These are phyloP conservation scores for Dinocampus coccinellae DNA, from an alignment of 2,888 invertebrate genomes.

Conservation along the genomic window DNA sequence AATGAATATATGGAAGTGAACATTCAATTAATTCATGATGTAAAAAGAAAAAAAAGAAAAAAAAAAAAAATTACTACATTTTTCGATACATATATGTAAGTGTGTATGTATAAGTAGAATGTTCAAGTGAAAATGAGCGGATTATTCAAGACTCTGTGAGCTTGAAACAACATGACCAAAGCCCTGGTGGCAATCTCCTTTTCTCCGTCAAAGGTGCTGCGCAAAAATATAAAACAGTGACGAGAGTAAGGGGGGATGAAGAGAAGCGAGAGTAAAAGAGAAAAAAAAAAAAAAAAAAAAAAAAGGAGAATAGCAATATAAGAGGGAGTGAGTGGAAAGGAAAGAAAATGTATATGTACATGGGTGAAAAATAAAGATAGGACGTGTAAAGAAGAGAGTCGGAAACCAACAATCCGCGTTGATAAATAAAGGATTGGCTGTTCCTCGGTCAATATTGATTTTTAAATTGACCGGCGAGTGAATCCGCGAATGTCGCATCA, in stretches of 20 bases:
- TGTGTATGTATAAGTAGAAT: neutral
- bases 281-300: neutral
- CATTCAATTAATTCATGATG: no score
- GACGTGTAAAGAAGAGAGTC: neutral
- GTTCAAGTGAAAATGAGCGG: slow-evolving; percentile 35
- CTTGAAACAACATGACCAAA: slow-evolving; percentile 62
- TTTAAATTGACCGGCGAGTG: slow-evolving; percentile 68
- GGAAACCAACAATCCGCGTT: slow-evolving; percentile 58
- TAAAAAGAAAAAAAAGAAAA: neutral
- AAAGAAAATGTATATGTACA: slow-evolving; percentile 27
- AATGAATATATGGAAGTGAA: neutral
- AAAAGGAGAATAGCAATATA: neutral
- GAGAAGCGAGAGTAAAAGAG: slow-evolving; percentile 43
- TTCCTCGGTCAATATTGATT: slow-evolving; percentile 69
- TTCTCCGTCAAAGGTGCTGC: slow-evolving; percentile 33
- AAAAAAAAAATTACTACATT: neutral
- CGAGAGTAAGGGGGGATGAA: neutral
- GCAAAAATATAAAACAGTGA: neutral
- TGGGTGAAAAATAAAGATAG: slow-evolving; percentile 3
- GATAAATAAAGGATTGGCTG: slow-evolving; percentile 67
- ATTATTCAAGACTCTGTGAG: slow-evolving; percentile 63
- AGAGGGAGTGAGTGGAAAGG: no score
- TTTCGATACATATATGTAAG: neutral
- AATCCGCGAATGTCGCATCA: slow-evolving; percentile 55
- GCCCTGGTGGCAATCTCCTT: slow-evolving; percentile 48